Evolutionary conservation across 2,113 vertebrate genomes (phyloP).

Genomic region (Brachyistius frenatus): DNA sequence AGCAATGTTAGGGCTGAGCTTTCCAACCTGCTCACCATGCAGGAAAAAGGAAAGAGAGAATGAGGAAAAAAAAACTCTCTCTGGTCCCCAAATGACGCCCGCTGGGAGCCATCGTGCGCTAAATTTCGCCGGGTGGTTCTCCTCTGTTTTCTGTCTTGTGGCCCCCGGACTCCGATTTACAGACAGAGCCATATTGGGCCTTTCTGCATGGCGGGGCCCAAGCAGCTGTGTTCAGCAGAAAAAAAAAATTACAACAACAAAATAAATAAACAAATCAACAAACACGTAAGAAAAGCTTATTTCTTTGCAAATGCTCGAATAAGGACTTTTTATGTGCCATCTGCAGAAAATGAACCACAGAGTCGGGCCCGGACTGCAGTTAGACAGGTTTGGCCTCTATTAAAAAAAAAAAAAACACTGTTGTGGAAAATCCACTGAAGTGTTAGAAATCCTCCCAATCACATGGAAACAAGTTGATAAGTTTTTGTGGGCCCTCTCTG

Average conservation of each 20-base stretch:
- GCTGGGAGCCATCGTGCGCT: slow-evolving; percentile 80
- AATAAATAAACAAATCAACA: slow-evolving; percentile 83
- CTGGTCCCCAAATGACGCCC: slow-evolving; percentile 79
- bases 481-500: slow-evolving; percentile 27
- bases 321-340: slow-evolving; percentile 81
- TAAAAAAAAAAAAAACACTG: slow-evolving; percentile 53
- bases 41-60: slow-evolving; percentile 75
- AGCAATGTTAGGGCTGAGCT: slow-evolving; percentile 77
- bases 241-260: slow-evolving; percentile 80
- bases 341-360: slow-evolving; percentile 77
- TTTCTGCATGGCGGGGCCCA: slow-evolving; percentile 79
- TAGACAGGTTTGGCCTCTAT: slow-evolving; percentile 44
- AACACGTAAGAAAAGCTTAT: slow-evolving; percentile 72
- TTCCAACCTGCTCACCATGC: slow-evolving; percentile 85
- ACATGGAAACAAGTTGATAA: slow-evolving; percentile 55
- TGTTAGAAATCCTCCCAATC: slow-evolving; percentile 29
- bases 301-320: slow-evolving; percentile 77
- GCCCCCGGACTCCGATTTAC: slow-evolving; percentile 82
- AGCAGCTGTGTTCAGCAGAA: slow-evolving; percentile 83
- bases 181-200: slow-evolving; percentile 78
- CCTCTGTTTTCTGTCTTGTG: slow-evolving; percentile 75
- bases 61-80: slow-evolving; percentile 61
- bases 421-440: slow-evolving; percentile 46
- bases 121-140: slow-evolving; percentile 77
- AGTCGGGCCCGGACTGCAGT: slow-evolving; percentile 57